A percentile compares a stretch with the other conserved stretches of the same genome.
phyloP scores from a whole-genome alignment of 2,797 vertebrate genomes.

The Bucorvus abyssinicus region DNA sequence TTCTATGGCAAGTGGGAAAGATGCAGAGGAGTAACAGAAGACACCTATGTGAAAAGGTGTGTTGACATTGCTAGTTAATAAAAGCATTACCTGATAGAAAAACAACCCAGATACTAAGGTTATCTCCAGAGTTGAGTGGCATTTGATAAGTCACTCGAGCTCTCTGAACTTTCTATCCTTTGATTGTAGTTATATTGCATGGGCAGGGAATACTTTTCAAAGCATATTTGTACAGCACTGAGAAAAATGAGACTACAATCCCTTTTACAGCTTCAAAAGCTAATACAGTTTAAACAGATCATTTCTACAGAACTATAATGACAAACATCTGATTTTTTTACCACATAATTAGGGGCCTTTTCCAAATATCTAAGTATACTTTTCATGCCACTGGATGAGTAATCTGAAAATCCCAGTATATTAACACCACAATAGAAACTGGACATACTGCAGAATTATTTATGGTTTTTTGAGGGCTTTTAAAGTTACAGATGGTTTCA shows the following conservation, averaged over 20 bases:
- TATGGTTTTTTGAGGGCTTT: not conserved
- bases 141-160: not conserved
- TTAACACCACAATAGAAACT: not conserved
- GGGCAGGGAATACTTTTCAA: not conserved
- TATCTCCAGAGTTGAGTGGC: not conserved
- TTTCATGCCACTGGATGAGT: not conserved
- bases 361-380: not conserved
- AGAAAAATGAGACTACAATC: not conserved
- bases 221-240: not conserved
- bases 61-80: not conserved
- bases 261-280: not conserved
- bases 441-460: not conserved
- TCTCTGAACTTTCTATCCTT: not conserved
- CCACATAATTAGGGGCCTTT: constrained; percentile 15
- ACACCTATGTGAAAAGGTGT: not conserved
- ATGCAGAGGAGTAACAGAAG: not conserved
- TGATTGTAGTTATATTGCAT: not conserved
- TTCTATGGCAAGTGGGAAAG: not conserved
- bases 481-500: not conserved
- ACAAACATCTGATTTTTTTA: not conserved
- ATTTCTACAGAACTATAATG: not conserved
- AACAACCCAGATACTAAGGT: not conserved
- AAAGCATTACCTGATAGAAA: not conserved
- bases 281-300: not conserved
- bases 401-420: not conserved